Evolutionary conservation across 2,113 vertebrate genomes (phyloP).

Genomic region (Sardina pilchardus): DNA sequence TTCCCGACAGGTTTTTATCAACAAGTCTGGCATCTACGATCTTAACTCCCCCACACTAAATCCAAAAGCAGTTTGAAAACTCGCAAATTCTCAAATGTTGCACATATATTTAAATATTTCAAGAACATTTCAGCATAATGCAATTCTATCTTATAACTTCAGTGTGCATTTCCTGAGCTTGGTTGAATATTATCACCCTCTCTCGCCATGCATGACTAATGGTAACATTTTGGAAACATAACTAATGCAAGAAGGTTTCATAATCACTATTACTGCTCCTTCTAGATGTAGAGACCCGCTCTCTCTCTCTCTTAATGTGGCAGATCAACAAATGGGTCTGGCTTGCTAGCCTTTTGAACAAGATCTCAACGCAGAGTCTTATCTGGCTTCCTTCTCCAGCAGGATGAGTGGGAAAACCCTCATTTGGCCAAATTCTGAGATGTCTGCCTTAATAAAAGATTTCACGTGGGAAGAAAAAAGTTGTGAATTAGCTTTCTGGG

Average conservation of each 20-base stretch:
- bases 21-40: conserved; percentile 5
- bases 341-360: too few species aligned
- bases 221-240: neutral
- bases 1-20: neutral
- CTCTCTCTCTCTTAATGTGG: neutral
- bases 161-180: neutral
- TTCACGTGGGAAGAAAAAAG: too few species aligned
- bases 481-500: too few species aligned
- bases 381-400: too few species aligned
- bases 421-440: neutral
- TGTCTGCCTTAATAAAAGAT: neutral
- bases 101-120: neutral
- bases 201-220: neutral
- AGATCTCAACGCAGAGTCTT: too few species aligned
- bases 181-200: neutral
- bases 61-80: neutral
- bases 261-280: neutral
- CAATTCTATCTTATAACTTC: neutral
- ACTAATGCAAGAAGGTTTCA: neutral
- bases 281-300: neutral
- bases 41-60: conserved; percentile 4
- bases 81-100: neutral
- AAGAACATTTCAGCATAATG: neutral
- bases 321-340: neutral
- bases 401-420: neutral